Evolutionary conservation across 2,113 vertebrate species (phyloP).

Genomic region (Cricetomys ansorgei): DNA sequence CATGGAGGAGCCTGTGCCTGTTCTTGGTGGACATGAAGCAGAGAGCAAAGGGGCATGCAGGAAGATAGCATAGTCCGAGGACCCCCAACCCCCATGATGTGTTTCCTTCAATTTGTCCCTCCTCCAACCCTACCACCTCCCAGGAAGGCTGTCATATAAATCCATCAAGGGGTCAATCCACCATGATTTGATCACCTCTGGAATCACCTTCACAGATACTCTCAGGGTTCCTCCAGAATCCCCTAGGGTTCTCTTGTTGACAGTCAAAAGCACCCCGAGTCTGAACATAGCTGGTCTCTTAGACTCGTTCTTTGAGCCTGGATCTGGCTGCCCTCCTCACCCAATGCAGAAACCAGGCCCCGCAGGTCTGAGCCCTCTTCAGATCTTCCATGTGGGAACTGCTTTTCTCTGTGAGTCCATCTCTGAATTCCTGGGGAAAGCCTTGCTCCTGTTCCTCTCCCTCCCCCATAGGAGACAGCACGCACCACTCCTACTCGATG

Average conservation of each 20-base stretch:
- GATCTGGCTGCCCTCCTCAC: neutral
- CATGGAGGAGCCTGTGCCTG: too few relatives aligned
- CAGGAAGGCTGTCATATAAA: neutral
- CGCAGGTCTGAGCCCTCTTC: neutral
- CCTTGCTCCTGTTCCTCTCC: rapidly evolving
- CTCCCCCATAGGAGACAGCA: neutral
- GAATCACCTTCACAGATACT: neutral
- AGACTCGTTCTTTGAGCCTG: neutral
- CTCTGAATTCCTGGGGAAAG: neutral
- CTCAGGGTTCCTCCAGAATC: neutral
- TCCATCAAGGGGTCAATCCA: neutral
- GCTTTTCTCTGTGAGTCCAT: rapidly evolving
- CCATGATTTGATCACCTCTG: too few relatives aligned
- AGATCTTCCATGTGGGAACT: neutral
- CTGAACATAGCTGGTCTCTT: too few relatives aligned
- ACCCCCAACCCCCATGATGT: too few relatives aligned
- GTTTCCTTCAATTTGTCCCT: neutral
- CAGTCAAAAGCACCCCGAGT: too few relatives aligned
- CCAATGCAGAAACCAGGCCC: neutral
- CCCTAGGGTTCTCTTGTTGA: neutral
- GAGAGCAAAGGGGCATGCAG: neutral
- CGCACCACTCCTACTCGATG: too few relatives aligned
- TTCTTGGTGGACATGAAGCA: neutral
- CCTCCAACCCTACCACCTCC: neutral
- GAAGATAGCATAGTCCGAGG: neutral